These are phyloP conservation scores for Drosophila prosaltans DNA, from an alignment of 1,140 invertebrate species.

Conservation along the genomic window DNA sequence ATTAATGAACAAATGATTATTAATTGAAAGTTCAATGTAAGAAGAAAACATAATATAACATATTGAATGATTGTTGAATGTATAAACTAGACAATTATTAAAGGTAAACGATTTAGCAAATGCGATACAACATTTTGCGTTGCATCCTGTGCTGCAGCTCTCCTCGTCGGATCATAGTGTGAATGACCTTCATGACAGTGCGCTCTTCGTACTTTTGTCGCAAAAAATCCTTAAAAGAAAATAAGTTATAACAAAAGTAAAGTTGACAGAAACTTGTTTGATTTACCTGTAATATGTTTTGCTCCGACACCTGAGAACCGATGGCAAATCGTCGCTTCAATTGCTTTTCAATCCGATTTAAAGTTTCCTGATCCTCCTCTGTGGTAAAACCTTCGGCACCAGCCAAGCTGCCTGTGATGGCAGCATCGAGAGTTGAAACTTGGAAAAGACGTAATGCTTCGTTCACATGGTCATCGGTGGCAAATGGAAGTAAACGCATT, in stretches of 20 bases:
- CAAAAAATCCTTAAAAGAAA: slow-evolving; percentile 89
- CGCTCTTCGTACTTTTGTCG: slow-evolving; percentile 96
- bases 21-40: background rate
- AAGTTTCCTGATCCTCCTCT: slow-evolving; percentile 95
- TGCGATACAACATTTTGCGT: slow-evolving; percentile 97
- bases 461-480: slow-evolving; percentile 95
- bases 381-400: slow-evolving; percentile 98
- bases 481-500: slow-evolving; percentile 98
- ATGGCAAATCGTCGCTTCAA: slow-evolving; percentile 97
- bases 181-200: slow-evolving; percentile 94
- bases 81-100: slow-evolving; percentile 1
- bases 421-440: slow-evolving; percentile 98
- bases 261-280: background rate
- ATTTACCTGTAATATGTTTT: slow-evolving; percentile 91
- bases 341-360: slow-evolving; percentile 96
- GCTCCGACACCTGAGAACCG: slow-evolving; percentile 97
- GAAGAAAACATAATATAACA: background rate
- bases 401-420: slow-evolving; percentile 94
- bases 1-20: background rate
- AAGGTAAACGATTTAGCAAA: slow-evolving; percentile 85
- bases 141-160: slow-evolving; percentile 98
- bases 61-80: background rate
- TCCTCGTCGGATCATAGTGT: slow-evolving; percentile 96
- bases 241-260: slow-evolving; percentile 6
- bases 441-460: slow-evolving; percentile 99